Evolutionary conservation across 2,113 vertebrate genomes (phyloP).

Genomic region (Bostrychus sinensis): DNA sequence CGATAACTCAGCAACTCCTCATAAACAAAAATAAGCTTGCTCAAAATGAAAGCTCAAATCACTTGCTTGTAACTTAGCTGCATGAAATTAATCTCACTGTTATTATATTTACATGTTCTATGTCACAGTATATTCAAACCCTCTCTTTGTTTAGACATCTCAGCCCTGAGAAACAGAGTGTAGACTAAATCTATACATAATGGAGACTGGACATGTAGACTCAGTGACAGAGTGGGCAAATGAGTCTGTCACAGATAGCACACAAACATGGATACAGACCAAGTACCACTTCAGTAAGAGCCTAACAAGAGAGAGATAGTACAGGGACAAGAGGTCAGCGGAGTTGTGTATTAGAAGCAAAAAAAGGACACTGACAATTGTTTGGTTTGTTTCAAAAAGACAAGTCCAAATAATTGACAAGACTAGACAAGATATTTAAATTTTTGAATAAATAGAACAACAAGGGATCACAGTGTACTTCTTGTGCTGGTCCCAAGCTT

Average conservation of each 20-base stretch:
- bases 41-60: slow-evolving; percentile 25
- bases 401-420: background rate
- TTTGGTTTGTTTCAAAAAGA: background rate
- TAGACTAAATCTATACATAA: slow-evolving; percentile 62
- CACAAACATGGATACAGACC: slow-evolving; percentile 16
- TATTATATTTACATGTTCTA: slow-evolving; percentile 52
- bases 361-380: background rate
- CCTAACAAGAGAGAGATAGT: background rate
- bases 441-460: too few relatives aligned
- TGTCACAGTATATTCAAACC: slow-evolving; percentile 50
- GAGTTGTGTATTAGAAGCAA: background rate
- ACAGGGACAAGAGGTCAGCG: background rate
- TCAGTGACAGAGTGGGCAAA: slow-evolving; percentile 14
- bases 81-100: slow-evolving; percentile 49
- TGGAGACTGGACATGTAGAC: slow-evolving; percentile 47
- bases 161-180: slow-evolving; percentile 48
- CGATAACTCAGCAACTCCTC: slow-evolving; percentile 35
- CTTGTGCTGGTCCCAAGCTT: too few relatives aligned
- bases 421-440: too few relatives aligned
- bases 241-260: slow-evolving; percentile 40
- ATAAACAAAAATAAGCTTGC: slow-evolving; percentile 40
- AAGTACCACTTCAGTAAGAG: slow-evolving; percentile 16
- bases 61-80: slow-evolving; percentile 33
- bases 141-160: slow-evolving; percentile 65
- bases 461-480: too few relatives aligned